These are phyloP conservation scores for Drosophila hawaiiensis DNA, from an alignment of 2,888 invertebrate species.

Conservation along the genomic window DNA sequence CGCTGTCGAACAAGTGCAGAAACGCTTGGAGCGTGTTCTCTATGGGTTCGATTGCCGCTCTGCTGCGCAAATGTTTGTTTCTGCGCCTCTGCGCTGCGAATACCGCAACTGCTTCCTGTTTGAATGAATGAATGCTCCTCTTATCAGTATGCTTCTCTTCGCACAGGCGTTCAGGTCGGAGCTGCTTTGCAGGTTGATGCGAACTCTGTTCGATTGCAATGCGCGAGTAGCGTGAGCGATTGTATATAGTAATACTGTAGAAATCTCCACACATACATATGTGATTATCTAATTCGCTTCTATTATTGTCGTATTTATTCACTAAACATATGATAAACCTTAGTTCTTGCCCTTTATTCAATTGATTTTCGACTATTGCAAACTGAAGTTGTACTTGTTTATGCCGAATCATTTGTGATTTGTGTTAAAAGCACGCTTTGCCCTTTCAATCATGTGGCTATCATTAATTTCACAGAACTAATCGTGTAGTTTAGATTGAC, in stretches of 20 bases:
- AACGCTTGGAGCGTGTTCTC: constrained; percentile 58
- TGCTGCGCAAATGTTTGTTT: constrained; percentile 17
- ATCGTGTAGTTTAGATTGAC: background rate
- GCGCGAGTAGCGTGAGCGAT: background rate
- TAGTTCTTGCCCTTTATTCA: background rate
- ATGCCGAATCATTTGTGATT: background rate
- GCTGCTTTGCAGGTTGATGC: constrained; percentile 13
- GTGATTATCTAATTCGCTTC: background rate
- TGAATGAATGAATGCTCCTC: constrained; percentile 39
- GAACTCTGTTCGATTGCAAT: background rate
- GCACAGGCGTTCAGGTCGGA: constrained; percentile 41
- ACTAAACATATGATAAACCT: background rate
- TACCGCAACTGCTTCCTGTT: constrained; percentile 62
- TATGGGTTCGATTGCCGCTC: constrained; percentile 48
- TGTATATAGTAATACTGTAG: background rate
- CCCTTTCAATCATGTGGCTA: constrained; percentile 1
- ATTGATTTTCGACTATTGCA: background rate
- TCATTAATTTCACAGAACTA: background rate
- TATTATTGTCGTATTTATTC: background rate
- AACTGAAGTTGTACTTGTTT: background rate
- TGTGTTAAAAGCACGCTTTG: background rate
- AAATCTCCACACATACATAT: background rate
- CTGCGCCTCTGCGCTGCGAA: constrained; percentile 7
- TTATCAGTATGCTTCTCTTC: constrained; percentile 54
- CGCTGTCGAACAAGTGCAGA: constrained; percentile 71